Base-by-base conservation (phyloP, 2,797 vertebrate genomes). In the Phoeniculus purpureus region DNA sequence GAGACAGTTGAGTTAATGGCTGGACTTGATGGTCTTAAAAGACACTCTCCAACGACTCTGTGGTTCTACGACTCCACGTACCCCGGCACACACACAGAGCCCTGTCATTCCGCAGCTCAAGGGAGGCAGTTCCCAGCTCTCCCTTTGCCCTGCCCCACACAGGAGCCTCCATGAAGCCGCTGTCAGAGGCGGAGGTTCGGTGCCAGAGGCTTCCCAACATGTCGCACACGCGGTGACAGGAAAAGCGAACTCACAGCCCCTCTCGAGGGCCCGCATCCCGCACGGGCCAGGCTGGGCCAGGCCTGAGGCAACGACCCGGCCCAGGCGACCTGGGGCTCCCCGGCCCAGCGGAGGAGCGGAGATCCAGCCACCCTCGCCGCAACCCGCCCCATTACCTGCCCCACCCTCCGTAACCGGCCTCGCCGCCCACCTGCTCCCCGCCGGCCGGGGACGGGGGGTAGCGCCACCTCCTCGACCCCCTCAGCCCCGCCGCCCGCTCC, bases 161-260 rank as follows among this genome's bases (percentile, higher is more conserved):
- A 23, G 74, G 29, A 34, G 54, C 51, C 77, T 29, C 15, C 59
- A 10, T 31, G 48, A 29, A 60, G 51, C 52, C 1, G n/a, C 52
- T 10, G 27, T 2, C n/a, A 3, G 58, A 31, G n/a, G n/a, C 0
- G 31, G 0, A 10, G 65, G 34, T 10, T 21, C 55, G 55, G 4
- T 4, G 34, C 56, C 43, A 12, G 34, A 16, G 15, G 2, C 8
- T 18, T 62, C 50, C 61, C 47, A n/a, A 1, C 3, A 9, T 29
- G 50, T 10, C 2, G 22, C 1, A 8, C 58, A 5, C 5, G 23
- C n/a, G 9, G 50, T 1, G 6, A 26, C 76, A 8, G 1, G 40
- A 23, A 68, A 31, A 20, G 19, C 20, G 15, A 32, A 20, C 6
- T 16, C 19, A 10, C 8, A 27, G 10, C 32, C 29, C 32, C 40